Percentiles rank a stretch among this genome's conserved stretches.
Evolutionary conservation across 92 coral and sea anemone species (phyloP).

Genomic region (Porites lobata): DNA sequence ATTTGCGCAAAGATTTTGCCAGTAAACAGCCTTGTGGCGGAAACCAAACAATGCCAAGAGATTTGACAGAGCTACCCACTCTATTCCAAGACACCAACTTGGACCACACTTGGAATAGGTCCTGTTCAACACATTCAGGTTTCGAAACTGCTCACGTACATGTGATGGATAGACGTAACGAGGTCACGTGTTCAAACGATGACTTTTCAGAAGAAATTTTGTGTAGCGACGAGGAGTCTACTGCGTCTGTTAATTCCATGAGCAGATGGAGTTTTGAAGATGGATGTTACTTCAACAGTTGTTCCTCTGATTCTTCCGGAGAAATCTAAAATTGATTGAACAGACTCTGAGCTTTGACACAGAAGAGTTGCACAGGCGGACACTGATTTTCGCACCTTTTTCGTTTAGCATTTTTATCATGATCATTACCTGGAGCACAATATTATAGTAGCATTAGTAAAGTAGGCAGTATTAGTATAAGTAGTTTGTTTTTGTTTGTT

Average conservation of each 20-base stretch:
- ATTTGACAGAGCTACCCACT: neutral
- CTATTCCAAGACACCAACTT: neutral
- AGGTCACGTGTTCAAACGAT: neutral
- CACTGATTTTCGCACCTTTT: too few species aligned
- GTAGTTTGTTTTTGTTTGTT: too few species aligned
- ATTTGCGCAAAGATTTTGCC: neutral
- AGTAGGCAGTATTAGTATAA: too few species aligned
- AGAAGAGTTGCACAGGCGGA: too few species aligned
- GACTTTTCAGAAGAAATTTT: neutral
- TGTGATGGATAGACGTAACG: neutral
- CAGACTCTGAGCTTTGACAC: too few species aligned
- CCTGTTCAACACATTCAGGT: slow-evolving; percentile 22
- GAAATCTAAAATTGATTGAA: too few species aligned
- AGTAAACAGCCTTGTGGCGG: too few species aligned
- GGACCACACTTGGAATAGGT: neutral
- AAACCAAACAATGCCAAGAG: slow-evolving; percentile 2
- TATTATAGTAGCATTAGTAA: too few species aligned
- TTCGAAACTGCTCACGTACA: neutral
- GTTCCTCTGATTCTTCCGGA: neutral
- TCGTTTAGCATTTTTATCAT: too few species aligned
- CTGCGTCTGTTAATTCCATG: neutral
- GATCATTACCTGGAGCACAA: too few species aligned
- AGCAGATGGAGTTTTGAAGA: slow-evolving; percentile 3
- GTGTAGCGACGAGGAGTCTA: slow-evolving; percentile 3
- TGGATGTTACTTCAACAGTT: neutral